Evolutionary conservation across 2,797 vertebrate species (phyloP).

Genomic region (Micrastur ruficollis): DNA sequence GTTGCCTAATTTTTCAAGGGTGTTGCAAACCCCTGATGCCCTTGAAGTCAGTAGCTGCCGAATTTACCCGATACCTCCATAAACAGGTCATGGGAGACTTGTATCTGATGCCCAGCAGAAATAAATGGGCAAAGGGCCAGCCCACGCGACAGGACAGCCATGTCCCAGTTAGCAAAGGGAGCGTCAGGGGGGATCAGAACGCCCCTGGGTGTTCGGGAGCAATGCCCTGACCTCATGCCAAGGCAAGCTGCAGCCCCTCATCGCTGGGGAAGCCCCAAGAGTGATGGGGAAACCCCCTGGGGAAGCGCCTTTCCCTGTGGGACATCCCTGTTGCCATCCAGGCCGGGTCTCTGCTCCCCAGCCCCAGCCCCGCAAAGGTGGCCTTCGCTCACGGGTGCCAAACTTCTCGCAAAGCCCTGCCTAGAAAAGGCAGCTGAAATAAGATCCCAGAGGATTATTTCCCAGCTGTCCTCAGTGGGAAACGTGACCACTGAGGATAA

Average conservation of each 20-base stretch:
- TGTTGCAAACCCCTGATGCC: not conserved
- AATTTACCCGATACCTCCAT: not conserved
- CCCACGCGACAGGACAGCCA: fast-evolving
- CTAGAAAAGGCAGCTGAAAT: not conserved
- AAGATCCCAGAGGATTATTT: not conserved
- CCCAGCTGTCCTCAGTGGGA: not conserved
- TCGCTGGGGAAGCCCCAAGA: not conserved
- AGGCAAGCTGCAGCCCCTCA: not conserved
- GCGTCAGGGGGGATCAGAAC: fast-evolving
- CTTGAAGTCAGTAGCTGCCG: not conserved
- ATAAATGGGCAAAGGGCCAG: not conserved
- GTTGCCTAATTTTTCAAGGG: constrained; percentile 30
- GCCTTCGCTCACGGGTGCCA: not conserved
- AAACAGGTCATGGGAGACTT: not conserved
- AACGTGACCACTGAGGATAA: not conserved
- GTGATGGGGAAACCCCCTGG: fast-evolving
- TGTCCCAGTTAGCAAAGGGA: not conserved
- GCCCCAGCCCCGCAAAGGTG: not conserved
- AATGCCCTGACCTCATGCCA: fast-evolving
- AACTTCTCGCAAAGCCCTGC: not conserved
- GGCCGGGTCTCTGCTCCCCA: fast-evolving
- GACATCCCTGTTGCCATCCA: not conserved
- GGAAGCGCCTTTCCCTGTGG: not conserved
- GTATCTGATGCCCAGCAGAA: not conserved
- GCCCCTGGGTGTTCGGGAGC: fast-evolving